phyloP scores from a whole-genome alignment of 2,888 invertebrate genomes.

The Phyllotreta cruciferae region DNA sequence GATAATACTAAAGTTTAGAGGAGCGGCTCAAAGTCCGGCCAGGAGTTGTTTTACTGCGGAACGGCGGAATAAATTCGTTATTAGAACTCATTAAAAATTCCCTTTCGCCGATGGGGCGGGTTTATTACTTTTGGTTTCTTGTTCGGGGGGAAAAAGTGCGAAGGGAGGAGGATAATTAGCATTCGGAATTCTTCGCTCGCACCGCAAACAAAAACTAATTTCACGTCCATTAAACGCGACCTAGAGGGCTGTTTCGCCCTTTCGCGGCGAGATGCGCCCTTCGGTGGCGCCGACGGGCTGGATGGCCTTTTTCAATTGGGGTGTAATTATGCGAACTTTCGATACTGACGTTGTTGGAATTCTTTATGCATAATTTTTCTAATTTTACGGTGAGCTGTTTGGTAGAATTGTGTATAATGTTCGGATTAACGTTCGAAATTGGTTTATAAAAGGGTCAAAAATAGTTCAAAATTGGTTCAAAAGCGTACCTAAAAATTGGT shows the following conservation, averaged over 20 bases:
- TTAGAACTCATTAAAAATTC: too few species aligned
- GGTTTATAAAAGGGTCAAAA: too few species aligned
- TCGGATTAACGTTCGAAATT: too few species aligned
- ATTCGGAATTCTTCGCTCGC: slow-evolving; percentile 10
- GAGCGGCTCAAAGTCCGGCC: not conserved
- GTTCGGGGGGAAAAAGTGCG: not conserved
- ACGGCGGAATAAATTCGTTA: too few species aligned
- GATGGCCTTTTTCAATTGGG: not conserved
- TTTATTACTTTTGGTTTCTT: not conserved
- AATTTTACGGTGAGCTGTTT: too few species aligned
- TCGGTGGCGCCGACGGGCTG: not conserved
- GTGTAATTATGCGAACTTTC: not conserved
- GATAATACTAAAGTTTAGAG: not conserved
- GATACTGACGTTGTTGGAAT: too few species aligned
- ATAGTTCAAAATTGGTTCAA: too few species aligned
- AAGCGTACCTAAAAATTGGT: too few species aligned
- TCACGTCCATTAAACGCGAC: slow-evolving; percentile 16
- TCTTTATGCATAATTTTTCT: too few species aligned
- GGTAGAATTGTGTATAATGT: too few species aligned
- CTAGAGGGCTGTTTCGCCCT: slow-evolving; percentile 1
- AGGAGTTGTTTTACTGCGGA: too few species aligned
- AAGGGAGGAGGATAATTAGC: slow-evolving; percentile 1
- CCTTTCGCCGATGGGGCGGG: too few species aligned
- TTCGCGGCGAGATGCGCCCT: slow-evolving; percentile 2
- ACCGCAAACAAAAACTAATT: slow-evolving; percentile 17